Conservation (phyloP, 2,888 invertebrate species). For the Nudaria mundana region DNA sequence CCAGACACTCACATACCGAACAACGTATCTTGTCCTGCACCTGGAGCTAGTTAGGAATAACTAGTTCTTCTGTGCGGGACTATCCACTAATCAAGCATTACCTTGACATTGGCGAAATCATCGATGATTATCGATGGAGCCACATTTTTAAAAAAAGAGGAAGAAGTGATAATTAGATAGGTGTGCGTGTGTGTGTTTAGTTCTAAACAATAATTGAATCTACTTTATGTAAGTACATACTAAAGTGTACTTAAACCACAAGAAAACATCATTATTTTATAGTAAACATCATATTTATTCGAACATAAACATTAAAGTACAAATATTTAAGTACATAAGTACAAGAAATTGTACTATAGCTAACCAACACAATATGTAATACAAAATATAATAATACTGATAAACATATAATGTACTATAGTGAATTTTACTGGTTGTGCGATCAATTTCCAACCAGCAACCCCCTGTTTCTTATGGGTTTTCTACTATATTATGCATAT, state of each 20-base stretch:
- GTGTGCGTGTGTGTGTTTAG: neutral
- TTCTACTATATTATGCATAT: no score
- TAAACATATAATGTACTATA: slow-evolving; percentile 6
- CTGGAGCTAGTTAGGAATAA: no score
- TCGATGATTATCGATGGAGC: no score
- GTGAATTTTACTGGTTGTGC: neutral
- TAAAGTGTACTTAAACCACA: no score
- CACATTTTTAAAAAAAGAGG: no score
- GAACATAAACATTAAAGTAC: slow-evolving; percentile 35
- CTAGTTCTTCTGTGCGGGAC: no score
- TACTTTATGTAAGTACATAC: neutral
- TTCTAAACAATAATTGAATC: neutral
- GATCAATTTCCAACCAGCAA: neutral
- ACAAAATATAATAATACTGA: slow-evolving; percentile 40
- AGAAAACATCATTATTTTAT: slow-evolving; percentile 17
- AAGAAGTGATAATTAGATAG: no score
- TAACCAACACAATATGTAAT: slow-evolving; percentile 9
- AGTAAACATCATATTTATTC: slow-evolving; percentile 41
- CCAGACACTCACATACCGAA: no score
- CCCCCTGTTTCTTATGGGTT: no score
- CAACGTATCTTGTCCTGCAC: no score
- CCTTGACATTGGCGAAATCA: no score
- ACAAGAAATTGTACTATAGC: slow-evolving; percentile 16
- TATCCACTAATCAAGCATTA: no score
- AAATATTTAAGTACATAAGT: slow-evolving; percentile 37